Evolutionary conservation across 2,888 invertebrate species (phyloP).

Genomic region (Trachelus tabidus): DNA sequence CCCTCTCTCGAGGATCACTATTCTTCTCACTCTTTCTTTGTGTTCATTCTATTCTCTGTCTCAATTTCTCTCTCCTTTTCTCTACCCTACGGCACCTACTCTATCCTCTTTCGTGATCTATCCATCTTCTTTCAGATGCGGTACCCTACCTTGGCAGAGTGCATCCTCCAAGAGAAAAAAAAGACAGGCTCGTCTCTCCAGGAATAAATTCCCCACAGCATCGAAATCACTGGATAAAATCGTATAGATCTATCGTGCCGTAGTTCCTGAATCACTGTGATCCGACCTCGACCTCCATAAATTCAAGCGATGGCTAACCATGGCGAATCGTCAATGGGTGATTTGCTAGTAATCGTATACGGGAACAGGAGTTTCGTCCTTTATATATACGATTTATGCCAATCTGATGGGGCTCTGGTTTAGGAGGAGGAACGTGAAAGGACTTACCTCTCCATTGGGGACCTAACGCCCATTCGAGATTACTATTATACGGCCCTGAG

Average conservation of each 20-base stretch:
- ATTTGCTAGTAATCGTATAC: neutral
- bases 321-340: neutral
- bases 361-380: neutral
- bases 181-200: slow-evolving; percentile 20
- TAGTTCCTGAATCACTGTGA: neutral
- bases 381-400: neutral
- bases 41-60: slow-evolving; percentile 13
- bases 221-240: neutral
- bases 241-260: neutral
- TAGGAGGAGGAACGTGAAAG: neutral
- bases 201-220: slow-evolving; percentile 7
- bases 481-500: slow-evolving; percentile 37
- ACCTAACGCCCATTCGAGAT: neutral
- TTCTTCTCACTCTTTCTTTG: slow-evolving; percentile 12
- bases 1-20: slow-evolving; percentile 10
- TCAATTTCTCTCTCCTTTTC: slow-evolving; percentile 9
- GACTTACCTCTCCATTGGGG: neutral
- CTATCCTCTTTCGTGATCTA: neutral
- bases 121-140: slow-evolving; percentile 25
- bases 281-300: neutral
- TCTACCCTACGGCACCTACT: neutral
- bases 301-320: neutral
- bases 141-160: slow-evolving; percentile 27
- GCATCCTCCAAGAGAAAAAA: slow-evolving; percentile 25
- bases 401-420: neutral